Evolutionary conservation across 2,113 vertebrate species (phyloP), one percentile per base, ranked within the genome.

Genomic region (Fregetta grallaria): DNA sequence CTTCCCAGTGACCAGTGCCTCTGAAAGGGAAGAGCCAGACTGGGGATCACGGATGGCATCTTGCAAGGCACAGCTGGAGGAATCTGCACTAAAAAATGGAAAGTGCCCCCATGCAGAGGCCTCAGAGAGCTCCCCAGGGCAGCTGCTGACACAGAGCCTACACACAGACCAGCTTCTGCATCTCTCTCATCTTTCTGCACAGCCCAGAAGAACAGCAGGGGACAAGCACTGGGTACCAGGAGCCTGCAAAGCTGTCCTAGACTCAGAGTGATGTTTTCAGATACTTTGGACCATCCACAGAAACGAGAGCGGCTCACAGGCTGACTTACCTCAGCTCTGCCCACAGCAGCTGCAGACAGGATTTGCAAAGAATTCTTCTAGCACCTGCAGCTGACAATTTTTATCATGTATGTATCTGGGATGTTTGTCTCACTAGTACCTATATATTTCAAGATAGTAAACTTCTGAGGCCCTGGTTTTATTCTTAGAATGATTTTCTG

Each of bases 251-350:
- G 47, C 42, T 3, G 1, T 30, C 15, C 22, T 11, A 49, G 18
- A 20, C 32, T 4, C 32, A 40, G 15, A 17, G 12, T 52, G 21
- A 74, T 58, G 52, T 15, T 27, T 71, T 72, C 7, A 10, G 38
- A 53, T 40, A 40, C 42, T 71, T 5, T 63, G 61, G 25, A 55
- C 11, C 11, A 40, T 5, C 15, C 7, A 3, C 22, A 72, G 71
- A 83, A 82, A 63, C 0, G 0, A 49, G 38, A 25, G 66, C 0
- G 0, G 52, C 25, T 56, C 3, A 3, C 32, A 77, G 66, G 29
- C 40, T 87, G 61, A 55, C 30, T 53, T 11, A 83, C 25, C 40
- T 44, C 77, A 63, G 66, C 36, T 50, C 34, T 52, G 59, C 14
- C 29, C 59, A 38, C 36, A 61, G 61, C 42, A 88, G 36, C 20